Evolutionary conservation across 2,113 vertebrate species (phyloP), one percentile per base, ranked within the genome.

Genomic region (Octodon degus): DNA sequence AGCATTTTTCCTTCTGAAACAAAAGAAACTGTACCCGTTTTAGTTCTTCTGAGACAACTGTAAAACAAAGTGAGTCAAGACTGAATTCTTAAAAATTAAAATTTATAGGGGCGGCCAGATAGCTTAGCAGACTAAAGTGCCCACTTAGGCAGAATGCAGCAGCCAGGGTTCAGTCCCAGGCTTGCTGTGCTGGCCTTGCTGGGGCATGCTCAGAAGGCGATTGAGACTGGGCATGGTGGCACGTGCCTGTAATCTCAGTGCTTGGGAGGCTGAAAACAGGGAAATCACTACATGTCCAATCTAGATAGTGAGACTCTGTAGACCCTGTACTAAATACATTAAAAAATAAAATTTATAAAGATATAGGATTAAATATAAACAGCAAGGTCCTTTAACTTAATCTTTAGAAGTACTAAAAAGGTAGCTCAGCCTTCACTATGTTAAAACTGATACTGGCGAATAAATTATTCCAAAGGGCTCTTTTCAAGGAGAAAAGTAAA

Each of bases 31-130:
- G 0, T 63, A 77, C 24, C 40, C 70, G 13, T 86, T 65, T 62
- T 72, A 68, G 22, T 96, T 76, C 32, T 87, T 34, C 84, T 90
- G 55, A 82, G 50, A 68, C 27, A 84, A 84, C 0, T 91, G 1
- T 47, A 63, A 93, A 94, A 87, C 20, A 84, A 90, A 92, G 79
- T 62, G 10, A 76, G 19, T 34, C 89, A 17, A 96, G 65, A 77
- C 34, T 58, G 68, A 83, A 86, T 19, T 92, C 55, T 53, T 22
- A 92, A 86, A 77, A 80, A 32, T 24, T 37, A 32, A 74, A 86
- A 90, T 90, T 55, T 47, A 85, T n/a, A 76, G 55, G 55, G 55
- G 13, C 14, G 14, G 55, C 55, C 55, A 55, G 55, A 55, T 13
- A 55, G 55, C 55, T 55, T 12, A 55, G 55, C 12, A 12, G 55